Conservation (phyloP, 2,888 invertebrate species). For the Ennomos erosarius region DNA sequence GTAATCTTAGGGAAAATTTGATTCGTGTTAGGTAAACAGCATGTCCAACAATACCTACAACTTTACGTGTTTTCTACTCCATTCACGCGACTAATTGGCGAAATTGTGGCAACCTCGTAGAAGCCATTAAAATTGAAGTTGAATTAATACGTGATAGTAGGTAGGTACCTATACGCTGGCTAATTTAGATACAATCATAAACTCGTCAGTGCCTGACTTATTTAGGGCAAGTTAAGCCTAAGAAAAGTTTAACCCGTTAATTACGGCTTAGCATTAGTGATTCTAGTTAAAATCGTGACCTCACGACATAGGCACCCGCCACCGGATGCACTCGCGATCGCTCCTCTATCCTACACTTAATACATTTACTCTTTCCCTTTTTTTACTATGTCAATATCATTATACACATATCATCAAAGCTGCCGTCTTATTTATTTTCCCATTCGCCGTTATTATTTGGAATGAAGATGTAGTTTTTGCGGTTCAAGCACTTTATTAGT, state of each 20-base stretch:
- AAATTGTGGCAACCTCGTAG: too few species aligned
- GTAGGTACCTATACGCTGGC: too few species aligned
- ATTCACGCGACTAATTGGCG: too few species aligned
- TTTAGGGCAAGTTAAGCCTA: conserved; percentile 18
- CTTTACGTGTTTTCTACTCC: too few species aligned
- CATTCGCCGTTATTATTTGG: conserved; percentile 67
- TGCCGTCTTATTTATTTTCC: conserved; percentile 71
- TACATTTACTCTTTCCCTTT: conserved; percentile 43
- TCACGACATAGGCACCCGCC: conserved; percentile 34
- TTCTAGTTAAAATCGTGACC: conserved; percentile 38
- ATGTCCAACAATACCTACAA: too few species aligned
- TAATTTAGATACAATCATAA: conserved; percentile 1
- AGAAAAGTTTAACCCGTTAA: conserved; percentile 34
- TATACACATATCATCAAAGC: conserved; percentile 70
- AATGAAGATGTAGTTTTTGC: conserved; percentile 76
- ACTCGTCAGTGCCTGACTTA: conserved; percentile 16
- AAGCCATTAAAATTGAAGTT: too few species aligned
- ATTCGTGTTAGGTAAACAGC: too few species aligned
- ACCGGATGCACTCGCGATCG: conserved; percentile 55
- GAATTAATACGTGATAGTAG: too few species aligned
- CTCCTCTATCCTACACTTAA: conserved; percentile 52
- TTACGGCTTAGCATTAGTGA: conserved; percentile 30
- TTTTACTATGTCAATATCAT: conserved; percentile 63
- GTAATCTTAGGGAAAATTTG: too few species aligned
- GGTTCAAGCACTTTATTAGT: conserved; percentile 64